phyloP scores from a whole-genome alignment of 2,888 invertebrate species.

The Leptinotarsa tumamoca region DNA sequence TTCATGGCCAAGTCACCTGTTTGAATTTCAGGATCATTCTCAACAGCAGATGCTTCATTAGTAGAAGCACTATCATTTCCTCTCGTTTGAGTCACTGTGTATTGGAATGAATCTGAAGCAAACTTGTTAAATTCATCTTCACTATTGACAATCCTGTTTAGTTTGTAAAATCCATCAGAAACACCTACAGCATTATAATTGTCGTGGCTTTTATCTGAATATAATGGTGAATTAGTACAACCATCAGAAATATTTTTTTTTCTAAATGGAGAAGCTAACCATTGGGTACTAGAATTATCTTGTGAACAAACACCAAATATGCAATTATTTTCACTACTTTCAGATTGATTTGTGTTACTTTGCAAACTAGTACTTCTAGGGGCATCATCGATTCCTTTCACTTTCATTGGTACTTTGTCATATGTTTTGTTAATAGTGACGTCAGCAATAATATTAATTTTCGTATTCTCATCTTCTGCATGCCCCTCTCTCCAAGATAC shows the following conservation, averaged over 20 bases:
- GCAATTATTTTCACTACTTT: neutral
- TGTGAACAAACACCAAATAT: neutral
- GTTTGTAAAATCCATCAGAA: neutral
- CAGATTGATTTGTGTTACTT: neutral
- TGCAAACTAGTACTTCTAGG: neutral
- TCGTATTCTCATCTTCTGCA: neutral
- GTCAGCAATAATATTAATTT: slow-evolving; percentile 32
- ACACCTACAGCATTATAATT: neutral
- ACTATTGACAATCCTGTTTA: neutral
- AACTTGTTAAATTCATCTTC: neutral
- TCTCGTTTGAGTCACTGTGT: neutral
- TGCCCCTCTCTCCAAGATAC: slow-evolving; percentile 40
- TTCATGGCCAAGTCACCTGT: no score
- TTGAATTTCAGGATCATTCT: neutral
- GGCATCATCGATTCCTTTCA: neutral
- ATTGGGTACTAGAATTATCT: neutral
- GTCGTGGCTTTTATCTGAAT: neutral
- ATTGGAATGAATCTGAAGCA: neutral
- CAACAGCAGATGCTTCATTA: neutral
- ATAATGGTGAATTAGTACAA: neutral
- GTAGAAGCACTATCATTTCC: neutral
- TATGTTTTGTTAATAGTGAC: slow-evolving; percentile 3
- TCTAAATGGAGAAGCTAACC: neutral
- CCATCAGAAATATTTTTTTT: neutral
- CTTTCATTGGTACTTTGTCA: neutral